A percentile compares a stretch with the other conserved stretches of the same genome.
Evolutionary conservation across 30 jellyfish, hydroid and myxozoan species (phyloP).

Genomic region (Hydractinia echinata): DNA sequence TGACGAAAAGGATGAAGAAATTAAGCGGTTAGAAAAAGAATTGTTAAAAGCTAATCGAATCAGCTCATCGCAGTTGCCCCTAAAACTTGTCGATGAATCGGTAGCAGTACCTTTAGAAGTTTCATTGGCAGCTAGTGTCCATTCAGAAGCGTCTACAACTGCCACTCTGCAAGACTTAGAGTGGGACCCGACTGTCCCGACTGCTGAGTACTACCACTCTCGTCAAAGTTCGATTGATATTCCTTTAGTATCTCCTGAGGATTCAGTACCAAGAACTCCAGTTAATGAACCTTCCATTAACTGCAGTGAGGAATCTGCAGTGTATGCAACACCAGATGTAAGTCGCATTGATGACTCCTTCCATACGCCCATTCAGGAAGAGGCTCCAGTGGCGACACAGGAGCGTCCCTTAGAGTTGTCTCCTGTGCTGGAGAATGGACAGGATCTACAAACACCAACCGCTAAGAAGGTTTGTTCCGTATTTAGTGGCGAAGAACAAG

Average conservation of each 20-base stretch:
- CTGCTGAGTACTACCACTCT: conserved; percentile 7
- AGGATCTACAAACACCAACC: too few species aligned
- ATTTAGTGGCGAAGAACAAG: neutral
- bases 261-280: neutral
- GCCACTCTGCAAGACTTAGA: conserved; percentile 23
- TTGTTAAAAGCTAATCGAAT: neutral
- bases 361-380: neutral
- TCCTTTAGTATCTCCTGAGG: neutral
- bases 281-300: neutral
- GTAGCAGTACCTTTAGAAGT: conserved; percentile 19
- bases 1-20: neutral
- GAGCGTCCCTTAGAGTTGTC: neutral
- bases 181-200: conserved; percentile 26
- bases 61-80: neutral
- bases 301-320: neutral
- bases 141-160: conserved; percentile 6
- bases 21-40: neutral
- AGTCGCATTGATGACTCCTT: too few species aligned
- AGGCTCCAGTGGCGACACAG: neutral
- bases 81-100: neutral
- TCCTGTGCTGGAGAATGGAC: too few species aligned
- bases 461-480: too few species aligned
- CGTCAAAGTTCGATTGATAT: neutral
- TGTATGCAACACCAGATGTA: neutral
- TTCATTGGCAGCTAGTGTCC: conserved; percentile 17